A percentile compares a stretch with the other conserved stretches of the same genome.
Conservation (phyloP, 2,888 invertebrate species). For the Tenthredo livida region DNA sequence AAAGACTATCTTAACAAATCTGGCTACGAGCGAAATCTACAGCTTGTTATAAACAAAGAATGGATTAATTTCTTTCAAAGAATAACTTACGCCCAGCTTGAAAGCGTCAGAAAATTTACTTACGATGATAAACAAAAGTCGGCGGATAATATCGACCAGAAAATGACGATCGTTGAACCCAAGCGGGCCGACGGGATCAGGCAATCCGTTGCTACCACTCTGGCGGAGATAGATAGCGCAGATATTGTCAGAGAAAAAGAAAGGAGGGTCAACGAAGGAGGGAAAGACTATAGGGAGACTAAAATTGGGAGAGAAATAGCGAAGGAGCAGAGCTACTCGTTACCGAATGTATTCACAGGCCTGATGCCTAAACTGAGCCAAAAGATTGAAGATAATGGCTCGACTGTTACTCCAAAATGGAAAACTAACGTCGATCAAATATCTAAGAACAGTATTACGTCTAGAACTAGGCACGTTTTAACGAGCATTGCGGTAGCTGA, state of each 20-base stretch:
- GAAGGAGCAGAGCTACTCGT: slow-evolving; percentile 66
- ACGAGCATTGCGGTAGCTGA: slow-evolving; percentile 82
- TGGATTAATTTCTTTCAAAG: slow-evolving; percentile 79
- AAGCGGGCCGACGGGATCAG: slow-evolving; percentile 37
- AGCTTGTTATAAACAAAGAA: slow-evolving; percentile 79
- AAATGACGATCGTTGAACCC: slow-evolving; percentile 47
- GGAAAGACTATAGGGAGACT: slow-evolving; percentile 28
- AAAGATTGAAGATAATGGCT: slow-evolving; percentile 66
- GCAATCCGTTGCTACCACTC: slow-evolving; percentile 6
- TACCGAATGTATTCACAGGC: slow-evolving; percentile 77
- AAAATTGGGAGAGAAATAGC: slow-evolving; percentile 47
- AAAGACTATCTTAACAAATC: slow-evolving; percentile 78
- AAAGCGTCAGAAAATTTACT: slow-evolving; percentile 67
- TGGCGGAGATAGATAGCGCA: background rate
- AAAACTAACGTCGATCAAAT: slow-evolving; percentile 74
- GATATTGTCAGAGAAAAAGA: background rate
- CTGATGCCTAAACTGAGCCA: slow-evolving; percentile 75
- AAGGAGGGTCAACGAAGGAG: slow-evolving; percentile 35
- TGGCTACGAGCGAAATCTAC: slow-evolving; percentile 77
- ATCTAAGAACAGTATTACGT: slow-evolving; percentile 81
- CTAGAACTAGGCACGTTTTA: slow-evolving; percentile 85
- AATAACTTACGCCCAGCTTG: slow-evolving; percentile 73
- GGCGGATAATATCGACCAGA: slow-evolving; percentile 23
- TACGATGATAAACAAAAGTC: slow-evolving; percentile 57
- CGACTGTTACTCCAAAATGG: slow-evolving; percentile 78